Base-by-base conservation (phyloP, 2,888 invertebrate species). In the Crematogaster levior region DNA sequence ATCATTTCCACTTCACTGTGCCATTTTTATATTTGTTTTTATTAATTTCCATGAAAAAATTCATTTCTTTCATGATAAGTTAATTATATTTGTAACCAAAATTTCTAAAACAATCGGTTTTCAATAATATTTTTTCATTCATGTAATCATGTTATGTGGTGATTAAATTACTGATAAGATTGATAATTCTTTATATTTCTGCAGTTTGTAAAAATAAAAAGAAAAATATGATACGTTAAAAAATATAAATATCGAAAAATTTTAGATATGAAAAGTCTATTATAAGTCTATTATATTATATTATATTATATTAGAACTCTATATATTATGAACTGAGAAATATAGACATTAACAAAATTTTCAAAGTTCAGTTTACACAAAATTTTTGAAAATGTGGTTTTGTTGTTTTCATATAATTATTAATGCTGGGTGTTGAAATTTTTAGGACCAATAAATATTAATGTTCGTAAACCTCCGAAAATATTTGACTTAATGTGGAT, bases 91-190 rank as follows among this genome's bases (percentile, higher is more conserved):
- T n/a, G 12, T 53, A 58, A 73, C 2, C 18, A 4, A 43, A 46
- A 46, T 18, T 66, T 24, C 12, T 40, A 24, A 60, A 51, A 60
- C n/a, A n/a, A n/a, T n/a, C n/a, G n/a, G n/a, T 68, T 10, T 66
- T 21, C 5, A 2, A 37, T 24, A 15, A 5, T 51, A 24, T 24
- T 24, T 10, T 6, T 18, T 37, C 24, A 0, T 18, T 37, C 21
- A 6, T 48, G 6, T 43, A 65, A n/a, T 9, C 30, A n/a, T 43
- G 15, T 27, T 18, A 27, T 5, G n/a, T n/a, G n/a, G 1, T 46
- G 0, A 27, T 5, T 65, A n/a, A 24, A 27, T 65, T 65, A 65
- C 18, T 63, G 9, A 63, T 18, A 9, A 40, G 15, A 43, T 63
- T 24, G 43, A 63, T 40, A n/a, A 3, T 27, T 46, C 0, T 24